A percentile compares a stretch with the other conserved stretches of the same genome.
Conservation (phyloP, 2,888 invertebrate species). For the Heliconius hortense region DNA sequence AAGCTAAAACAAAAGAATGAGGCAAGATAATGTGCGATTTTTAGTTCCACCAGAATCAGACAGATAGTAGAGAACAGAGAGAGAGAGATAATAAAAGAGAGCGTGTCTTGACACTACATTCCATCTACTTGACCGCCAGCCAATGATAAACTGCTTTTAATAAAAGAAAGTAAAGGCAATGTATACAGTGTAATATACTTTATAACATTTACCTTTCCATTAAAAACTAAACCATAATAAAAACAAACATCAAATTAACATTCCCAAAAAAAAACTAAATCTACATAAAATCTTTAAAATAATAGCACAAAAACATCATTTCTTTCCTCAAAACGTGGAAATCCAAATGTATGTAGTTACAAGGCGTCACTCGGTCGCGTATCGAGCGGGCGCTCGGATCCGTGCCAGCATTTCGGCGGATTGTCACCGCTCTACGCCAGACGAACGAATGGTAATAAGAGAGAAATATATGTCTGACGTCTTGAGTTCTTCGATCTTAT, state of each 20-base stretch:
- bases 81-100: no score
- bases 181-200: no score
- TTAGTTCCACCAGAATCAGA: no score
- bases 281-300: background rate
- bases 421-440: slow-evolving; percentile 19
- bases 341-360: slow-evolving; percentile 17
- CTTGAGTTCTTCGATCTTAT: background rate
- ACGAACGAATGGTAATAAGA: slow-evolving; percentile 31
- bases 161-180: no score
- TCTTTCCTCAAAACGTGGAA: background rate
- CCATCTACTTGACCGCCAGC: no score
- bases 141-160: no score
- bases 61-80: no score
- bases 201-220: no score
- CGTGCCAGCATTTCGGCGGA: slow-evolving; percentile 40
- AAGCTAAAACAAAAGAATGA: no score
- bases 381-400: slow-evolving; percentile 49
- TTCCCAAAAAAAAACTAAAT: background rate
- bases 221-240: background rate
- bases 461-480: slow-evolving; percentile 11
- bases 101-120: no score
- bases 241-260: background rate
- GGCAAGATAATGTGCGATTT: no score
- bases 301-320: background rate
- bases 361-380: slow-evolving; percentile 49